Evolutionary conservation across 2,888 invertebrate species (phyloP).

Genomic region (Panorpa germanica): DNA sequence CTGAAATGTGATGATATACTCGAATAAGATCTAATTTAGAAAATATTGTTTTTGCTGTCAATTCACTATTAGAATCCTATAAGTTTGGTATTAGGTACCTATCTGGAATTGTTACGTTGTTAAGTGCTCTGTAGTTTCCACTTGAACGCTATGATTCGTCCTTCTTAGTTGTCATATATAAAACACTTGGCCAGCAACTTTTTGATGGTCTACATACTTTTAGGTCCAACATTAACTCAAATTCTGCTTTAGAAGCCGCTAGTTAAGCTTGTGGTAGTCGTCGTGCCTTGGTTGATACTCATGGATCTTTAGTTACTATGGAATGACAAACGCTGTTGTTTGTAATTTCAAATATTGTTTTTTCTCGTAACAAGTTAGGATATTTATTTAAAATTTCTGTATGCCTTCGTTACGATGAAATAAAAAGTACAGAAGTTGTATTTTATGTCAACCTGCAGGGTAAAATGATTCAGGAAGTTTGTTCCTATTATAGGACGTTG

Average conservation of each 20-base stretch:
- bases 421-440: too few relatives aligned
- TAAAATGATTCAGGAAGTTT: constrained; percentile 7
- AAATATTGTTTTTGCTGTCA: constrained; percentile 13
- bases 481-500: constrained; percentile 7
- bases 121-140: constrained; percentile 18
- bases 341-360: too few relatives aligned
- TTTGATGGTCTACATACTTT: background rate
- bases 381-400: too few relatives aligned
- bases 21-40: constrained; percentile 14
- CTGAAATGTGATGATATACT: constrained; percentile 18
- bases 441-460: too few relatives aligned
- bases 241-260: background rate
- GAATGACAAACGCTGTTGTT: background rate
- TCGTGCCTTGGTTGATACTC: background rate
- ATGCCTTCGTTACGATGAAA: too few relatives aligned
- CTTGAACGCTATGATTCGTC: constrained; percentile 10
- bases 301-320: background rate
- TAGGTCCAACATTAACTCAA: background rate
- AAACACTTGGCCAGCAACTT: background rate
- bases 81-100: constrained; percentile 16
- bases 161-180: background rate
- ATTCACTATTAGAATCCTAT: constrained; percentile 13
- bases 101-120: constrained; percentile 15
- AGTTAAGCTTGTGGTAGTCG: background rate
- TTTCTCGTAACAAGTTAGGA: too few relatives aligned